Conservation (phyloP, 1,140 invertebrate species). For the Sycophaga agraensis region DNA sequence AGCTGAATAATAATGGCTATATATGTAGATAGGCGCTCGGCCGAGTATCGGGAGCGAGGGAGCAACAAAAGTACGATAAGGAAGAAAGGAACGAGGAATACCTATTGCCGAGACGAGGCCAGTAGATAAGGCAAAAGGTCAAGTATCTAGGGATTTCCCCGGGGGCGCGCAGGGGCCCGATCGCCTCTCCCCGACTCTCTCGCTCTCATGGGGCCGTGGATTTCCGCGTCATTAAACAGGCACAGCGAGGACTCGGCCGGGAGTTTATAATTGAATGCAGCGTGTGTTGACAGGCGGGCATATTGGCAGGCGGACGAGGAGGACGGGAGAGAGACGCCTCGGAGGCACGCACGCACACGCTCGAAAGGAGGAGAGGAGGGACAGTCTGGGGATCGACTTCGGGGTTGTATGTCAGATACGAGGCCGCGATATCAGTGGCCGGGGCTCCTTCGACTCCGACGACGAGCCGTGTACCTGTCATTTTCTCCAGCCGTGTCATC, state of each 20-base stretch:
- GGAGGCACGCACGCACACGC: slow-evolving; percentile 35
- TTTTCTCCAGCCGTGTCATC: slow-evolving; percentile 54
- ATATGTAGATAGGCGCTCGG: too few relatives aligned
- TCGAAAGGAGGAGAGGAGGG: not conserved
- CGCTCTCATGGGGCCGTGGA: slow-evolving; percentile 37
- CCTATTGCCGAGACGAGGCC: not conserved
- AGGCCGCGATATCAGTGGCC: slow-evolving; percentile 49
- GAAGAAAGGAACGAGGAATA: too few relatives aligned
- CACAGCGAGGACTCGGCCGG: slow-evolving; percentile 39
- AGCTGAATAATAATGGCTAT: not conserved
- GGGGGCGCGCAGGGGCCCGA: too few relatives aligned
- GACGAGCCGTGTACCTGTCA: slow-evolving; percentile 56
- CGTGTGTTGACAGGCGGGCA: slow-evolving; percentile 57
- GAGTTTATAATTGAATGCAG: slow-evolving; percentile 56
- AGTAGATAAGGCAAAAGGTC: slow-evolving; percentile 28
- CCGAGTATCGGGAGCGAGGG: not conserved
- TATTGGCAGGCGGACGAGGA: slow-evolving; percentile 54
- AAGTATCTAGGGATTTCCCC: slow-evolving; percentile 4
- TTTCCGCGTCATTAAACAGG: slow-evolving; percentile 56
- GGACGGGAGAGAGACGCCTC: slow-evolving; percentile 32
- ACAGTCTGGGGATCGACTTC: slow-evolving; percentile 2
- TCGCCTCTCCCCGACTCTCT: not conserved
- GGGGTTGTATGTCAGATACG: slow-evolving; percentile 41
- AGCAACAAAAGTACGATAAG: not conserved
- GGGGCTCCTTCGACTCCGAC: slow-evolving; percentile 40